Conservation (phyloP, 2,113 vertebrate species). For the Progne subis region DNA sequence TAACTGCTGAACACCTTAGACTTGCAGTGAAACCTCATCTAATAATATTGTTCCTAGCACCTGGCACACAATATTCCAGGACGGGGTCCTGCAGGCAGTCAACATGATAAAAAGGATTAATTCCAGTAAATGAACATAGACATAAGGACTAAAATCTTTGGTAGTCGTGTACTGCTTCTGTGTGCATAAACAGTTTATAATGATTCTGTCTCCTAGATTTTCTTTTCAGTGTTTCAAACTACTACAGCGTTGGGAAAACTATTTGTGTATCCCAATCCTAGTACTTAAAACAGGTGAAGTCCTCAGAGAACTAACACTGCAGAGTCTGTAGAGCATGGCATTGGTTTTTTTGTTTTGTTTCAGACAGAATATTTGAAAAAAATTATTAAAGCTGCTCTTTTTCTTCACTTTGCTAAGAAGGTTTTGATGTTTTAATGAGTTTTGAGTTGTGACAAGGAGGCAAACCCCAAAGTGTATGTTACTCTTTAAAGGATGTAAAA, state of each 20-base stretch:
- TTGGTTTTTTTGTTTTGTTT: neutral
- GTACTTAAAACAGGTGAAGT: neutral
- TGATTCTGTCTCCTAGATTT: neutral
- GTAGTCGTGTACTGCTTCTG: neutral
- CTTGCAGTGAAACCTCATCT: neutral
- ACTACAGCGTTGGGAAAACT: neutral
- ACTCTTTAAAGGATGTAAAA: neutral
- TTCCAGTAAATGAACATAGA: neutral
- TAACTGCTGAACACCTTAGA: neutral
- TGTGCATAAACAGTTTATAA: neutral
- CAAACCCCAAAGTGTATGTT: rapidly evolving
- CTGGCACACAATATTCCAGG: neutral
- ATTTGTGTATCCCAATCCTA: neutral
- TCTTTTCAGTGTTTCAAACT: neutral
- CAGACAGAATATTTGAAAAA: neutral
- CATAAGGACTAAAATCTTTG: neutral
- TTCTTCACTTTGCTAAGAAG: neutral
- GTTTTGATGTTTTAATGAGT: neutral
- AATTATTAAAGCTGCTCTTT: neutral
- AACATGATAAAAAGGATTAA: neutral
- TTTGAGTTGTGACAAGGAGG: neutral
- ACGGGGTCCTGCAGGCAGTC: neutral
- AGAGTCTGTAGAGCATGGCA: rapidly evolving
- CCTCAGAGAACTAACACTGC: neutral
- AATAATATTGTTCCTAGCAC: neutral